phyloP scores from a whole-genome alignment of 2,113 vertebrate species.

The Pao palembangensis region DNA sequence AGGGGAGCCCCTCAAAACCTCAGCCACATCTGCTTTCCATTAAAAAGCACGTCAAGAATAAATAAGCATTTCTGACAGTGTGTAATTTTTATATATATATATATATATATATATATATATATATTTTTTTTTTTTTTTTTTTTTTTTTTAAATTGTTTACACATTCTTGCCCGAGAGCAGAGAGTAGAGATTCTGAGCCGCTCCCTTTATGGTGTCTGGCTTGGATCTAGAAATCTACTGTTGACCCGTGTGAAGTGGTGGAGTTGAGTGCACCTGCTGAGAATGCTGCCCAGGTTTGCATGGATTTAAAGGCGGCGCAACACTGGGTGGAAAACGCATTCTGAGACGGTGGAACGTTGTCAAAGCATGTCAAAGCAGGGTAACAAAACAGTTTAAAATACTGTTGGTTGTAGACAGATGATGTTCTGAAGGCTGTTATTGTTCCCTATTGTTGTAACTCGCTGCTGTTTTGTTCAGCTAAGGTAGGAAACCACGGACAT shows the following conservation, averaged over 20 bases:
- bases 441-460: neutral
- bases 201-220: slow-evolving; percentile 36
- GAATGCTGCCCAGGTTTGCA: neutral
- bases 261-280: slow-evolving; percentile 33
- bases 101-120: no score
- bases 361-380: slow-evolving; percentile 51
- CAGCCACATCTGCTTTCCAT: slow-evolving; percentile 22
- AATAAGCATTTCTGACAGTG: slow-evolving; percentile 40
- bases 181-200: slow-evolving; percentile 42
- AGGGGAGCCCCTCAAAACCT: slow-evolving; percentile 58
- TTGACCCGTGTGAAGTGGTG: slow-evolving; percentile 39
- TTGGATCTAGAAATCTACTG: slow-evolving; percentile 39
- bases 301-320: slow-evolving; percentile 56
- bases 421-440: no score
- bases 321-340: slow-evolving; percentile 50
- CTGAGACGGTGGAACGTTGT: slow-evolving; percentile 25
- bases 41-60: slow-evolving; percentile 39
- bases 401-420: no score
- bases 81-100: slow-evolving; percentile 24
- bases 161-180: slow-evolving; percentile 11
- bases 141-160: neutral
- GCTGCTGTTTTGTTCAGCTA: neutral
- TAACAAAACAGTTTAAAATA: no score
- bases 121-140: slow-evolving; percentile 22
- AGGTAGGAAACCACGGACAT: neutral